Base-by-base conservation (phyloP, 2,113 vertebrate genomes). In the Elgaria multicarinata region DNA sequence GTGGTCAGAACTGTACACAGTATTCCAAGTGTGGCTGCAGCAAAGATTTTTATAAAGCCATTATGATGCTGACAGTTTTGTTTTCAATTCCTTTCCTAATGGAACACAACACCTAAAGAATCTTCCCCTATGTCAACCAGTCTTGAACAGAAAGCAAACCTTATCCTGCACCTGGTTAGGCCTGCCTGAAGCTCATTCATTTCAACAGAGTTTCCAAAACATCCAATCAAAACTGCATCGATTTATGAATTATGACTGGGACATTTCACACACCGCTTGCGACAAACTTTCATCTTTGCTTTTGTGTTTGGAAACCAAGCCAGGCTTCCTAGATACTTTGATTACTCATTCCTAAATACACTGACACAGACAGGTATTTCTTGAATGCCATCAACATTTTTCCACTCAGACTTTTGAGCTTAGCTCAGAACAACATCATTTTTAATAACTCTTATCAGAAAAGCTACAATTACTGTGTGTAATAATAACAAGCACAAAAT, bases 391-490 rank as follows among this genome's bases (percentile, higher is more conserved):
- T 84, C 44, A 50, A 69, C 44, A 69, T 33, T 85, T 89, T 95
- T 33, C 62, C 64, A 69, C 89, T 64, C 93, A 89, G 90, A 93
- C 85, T 64, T 93, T 92, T 85, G 93, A 74, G 36, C 58, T 20
- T 20, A 2, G 81, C 93, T 80, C 55, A 89, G 90, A 36, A 26
- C 36, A 87, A 67, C 86, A 96, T 92, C 79, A 77, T 26, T 95
- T 88, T 89, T 90, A 89, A 90, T 55, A 82, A 91, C 90, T 85
- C 93, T 62, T 72, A 83, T 80, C 20, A 20, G 81, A 67, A n/a
- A n/a, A 93, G 85, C 85, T 94, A 89, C 28, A 46, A 89, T 62
- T 93, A 89, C 44, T 83, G 64, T 89, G 71, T 66, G 42, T 75
- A 83, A 89, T 78, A 91, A 91, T 90, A 93, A 58, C 44, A 90